These are phyloP conservation scores for Enteromius trimaculatus DNA, from an alignment of 2,797 vertebrate genomes.

Conservation along the genomic window DNA sequence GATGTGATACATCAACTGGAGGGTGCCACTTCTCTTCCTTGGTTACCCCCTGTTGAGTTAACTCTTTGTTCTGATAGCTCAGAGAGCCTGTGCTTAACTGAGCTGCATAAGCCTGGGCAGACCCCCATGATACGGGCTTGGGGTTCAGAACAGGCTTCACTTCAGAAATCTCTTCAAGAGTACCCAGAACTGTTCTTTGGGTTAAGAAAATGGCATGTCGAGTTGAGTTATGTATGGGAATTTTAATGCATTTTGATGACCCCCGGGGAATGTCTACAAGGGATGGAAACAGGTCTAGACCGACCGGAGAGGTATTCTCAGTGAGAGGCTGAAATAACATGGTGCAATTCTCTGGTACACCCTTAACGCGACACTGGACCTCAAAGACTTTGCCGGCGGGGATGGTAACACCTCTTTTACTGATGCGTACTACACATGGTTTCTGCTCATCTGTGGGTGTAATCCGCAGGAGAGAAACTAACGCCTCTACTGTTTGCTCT, in stretches of 20 bases:
- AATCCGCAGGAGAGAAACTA: background rate
- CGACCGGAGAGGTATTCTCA: background rate
- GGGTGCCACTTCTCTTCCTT: no score
- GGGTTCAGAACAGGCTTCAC: no score
- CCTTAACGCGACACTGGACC: background rate
- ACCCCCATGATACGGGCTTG: no score
- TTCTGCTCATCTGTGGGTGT: background rate
- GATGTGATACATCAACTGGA: no score
- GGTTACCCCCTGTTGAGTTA: no score
- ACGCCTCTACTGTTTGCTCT: background rate
- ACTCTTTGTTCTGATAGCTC: no score
- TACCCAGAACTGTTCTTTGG: no score
- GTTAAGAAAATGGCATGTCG: no score
- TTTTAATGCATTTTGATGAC: background rate
- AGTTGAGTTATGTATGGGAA: no score
- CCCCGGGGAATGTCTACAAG: background rate
- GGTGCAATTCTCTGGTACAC: background rate
- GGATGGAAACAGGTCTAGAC: background rate
- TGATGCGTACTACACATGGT: background rate
- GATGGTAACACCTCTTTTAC: background rate
- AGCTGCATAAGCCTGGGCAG: no score
- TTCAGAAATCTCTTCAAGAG: no score
- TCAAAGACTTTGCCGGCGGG: background rate
- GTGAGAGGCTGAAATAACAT: background rate
- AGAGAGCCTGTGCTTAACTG: no score